Percentiles rank a stretch among this genome's conserved stretches.
phyloP scores from a whole-genome alignment of 2,888 invertebrate species.

The Drosophila engyochracea region DNA sequence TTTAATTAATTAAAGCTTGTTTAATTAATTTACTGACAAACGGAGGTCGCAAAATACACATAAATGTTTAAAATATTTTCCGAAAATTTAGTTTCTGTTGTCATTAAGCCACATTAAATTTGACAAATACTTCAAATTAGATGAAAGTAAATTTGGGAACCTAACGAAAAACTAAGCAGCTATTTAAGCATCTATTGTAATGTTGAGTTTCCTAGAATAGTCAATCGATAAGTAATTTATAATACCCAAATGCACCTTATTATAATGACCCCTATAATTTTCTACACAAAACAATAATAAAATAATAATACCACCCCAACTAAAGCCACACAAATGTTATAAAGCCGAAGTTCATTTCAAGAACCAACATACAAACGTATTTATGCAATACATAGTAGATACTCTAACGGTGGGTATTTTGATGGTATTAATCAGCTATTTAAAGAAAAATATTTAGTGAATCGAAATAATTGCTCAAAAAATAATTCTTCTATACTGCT shows the following conservation, averaged over 20 bases:
- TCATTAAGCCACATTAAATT: not conserved
- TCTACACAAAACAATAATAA: conserved; percentile 16
- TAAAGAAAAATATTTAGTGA: not conserved
- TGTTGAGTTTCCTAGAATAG: conserved; percentile 7
- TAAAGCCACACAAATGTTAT: conserved; percentile 36
- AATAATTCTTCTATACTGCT: not conserved
- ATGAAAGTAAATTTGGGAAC: conserved; percentile 15
- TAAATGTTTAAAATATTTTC: conserved; percentile 6
- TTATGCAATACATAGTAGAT: not conserved
- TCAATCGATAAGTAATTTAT: conserved; percentile 46
- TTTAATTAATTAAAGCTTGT: conserved; percentile 65
- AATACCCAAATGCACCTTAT: conserved; percentile 36
- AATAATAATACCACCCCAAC: conserved; percentile 22
- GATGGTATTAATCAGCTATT: not conserved
- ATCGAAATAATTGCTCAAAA: not conserved
- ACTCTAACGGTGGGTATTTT: not conserved
- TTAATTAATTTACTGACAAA: conserved; percentile 38
- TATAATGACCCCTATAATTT: conserved; percentile 24
- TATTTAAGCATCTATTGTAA: not conserved
- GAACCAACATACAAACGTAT: conserved; percentile 7
- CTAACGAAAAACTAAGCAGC: not conserved
- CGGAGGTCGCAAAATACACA: conserved; percentile 1
- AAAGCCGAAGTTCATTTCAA: conserved; percentile 27
- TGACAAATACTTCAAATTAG: not conserved
- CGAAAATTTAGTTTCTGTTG: not conserved